Base-by-base conservation (phyloP, 2,113 vertebrate genomes). In the Python bivittatus region DNA sequence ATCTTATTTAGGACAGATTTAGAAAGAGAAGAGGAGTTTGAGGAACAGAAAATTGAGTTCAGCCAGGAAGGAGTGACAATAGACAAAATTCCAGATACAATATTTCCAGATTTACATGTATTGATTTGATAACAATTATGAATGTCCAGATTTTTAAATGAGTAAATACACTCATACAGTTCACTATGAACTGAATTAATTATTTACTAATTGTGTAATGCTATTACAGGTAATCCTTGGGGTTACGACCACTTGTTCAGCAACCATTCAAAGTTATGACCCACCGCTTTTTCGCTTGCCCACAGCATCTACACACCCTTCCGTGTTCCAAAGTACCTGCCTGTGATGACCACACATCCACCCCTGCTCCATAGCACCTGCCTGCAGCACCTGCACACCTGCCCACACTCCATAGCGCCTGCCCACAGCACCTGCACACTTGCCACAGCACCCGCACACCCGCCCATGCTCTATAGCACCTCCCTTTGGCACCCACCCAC, bases 91-190 rank as follows among this genome's bases (percentile, higher is more conserved):
- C 60, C 48, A 68, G 38, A 20, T 68, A 33, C 13, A 54, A 27
- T 61, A 25, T n/a, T 91, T 86, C 5, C 29, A 27, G 27, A 91
- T 8, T 61, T 91, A 91, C 52, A 23, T 86, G 53, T 64, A 86
- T 91, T 86, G 84, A 91, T 64, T 53, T 86, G 90, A 91, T 91
- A 64, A 54, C 87, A 48, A 87, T 17, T 9, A 42, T 90, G 53
- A 15, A 42, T 8, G 3, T 25, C 90, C 91, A 0, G 6, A 6
- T 12, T 44, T 93, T 23, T 53, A 90, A 54, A 84, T 52, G 0
- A 29, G 42, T 91, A 53, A 12, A 42, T 79, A 0, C 48, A 48
- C 88, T 85, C 17, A 0, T 42, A 27, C 22, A 9, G 25, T 13
- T 33, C 0, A 0, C n/a, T n/a, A 6, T 9, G 72, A 23, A 92